These are phyloP conservation scores for Hirundo rustica DNA, from an alignment of 2,797 vertebrate species.

Conservation along the genomic window DNA sequence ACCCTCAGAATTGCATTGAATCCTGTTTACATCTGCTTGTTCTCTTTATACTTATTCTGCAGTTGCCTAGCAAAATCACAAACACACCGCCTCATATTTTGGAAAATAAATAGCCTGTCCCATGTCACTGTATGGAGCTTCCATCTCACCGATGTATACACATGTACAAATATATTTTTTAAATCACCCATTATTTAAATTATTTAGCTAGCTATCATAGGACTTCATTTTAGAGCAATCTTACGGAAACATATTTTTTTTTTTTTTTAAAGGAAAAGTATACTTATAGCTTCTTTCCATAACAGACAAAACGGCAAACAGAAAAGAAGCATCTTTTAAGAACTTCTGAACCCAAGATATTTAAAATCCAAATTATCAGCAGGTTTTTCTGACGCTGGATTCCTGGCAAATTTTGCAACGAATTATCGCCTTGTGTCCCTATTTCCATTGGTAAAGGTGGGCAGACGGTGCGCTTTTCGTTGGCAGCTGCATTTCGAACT, in stretches of 20 bases:
- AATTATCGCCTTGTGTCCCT: neutral
- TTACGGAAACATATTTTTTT: neutral
- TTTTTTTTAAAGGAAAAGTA: rapidly evolving
- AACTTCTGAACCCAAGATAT: neutral
- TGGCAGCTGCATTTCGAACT: neutral
- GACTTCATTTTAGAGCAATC: neutral
- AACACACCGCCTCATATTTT: neutral
- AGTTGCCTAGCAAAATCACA: neutral
- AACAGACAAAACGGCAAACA: neutral
- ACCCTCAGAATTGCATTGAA: neutral
- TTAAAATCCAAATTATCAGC: neutral
- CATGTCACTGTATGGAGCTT: neutral
- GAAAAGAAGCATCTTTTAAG: neutral
- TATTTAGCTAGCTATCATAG: neutral
- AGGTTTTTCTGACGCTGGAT: neutral
- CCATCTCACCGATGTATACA: neutral
- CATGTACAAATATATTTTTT: neutral
- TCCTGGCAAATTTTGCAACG: neutral
- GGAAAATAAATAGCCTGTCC: neutral
- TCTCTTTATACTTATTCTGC: neutral
- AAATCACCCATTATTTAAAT: neutral
- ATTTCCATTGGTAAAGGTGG: neutral
- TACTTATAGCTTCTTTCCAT: neutral
- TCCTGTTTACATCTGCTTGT: neutral
- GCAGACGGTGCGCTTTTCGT: neutral